A percentile compares a stretch with the other conserved stretches of the same genome.
Evolutionary conservation across 2,888 invertebrate genomes (phyloP).

Genomic region (Tryphoninae sp.): DNA sequence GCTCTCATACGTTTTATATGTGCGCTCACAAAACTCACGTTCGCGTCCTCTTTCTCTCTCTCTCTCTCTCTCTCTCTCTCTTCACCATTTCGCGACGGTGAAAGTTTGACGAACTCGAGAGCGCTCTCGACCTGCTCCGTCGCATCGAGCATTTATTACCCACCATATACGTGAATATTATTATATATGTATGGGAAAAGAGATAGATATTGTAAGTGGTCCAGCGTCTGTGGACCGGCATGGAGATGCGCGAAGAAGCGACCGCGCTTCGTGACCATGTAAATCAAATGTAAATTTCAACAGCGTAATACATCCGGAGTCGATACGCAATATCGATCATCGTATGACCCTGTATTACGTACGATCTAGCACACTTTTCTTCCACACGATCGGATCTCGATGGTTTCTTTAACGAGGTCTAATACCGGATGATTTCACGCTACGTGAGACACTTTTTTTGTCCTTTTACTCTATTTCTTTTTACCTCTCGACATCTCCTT

Average conservation of each 20-base stretch:
- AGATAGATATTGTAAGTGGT: slow-evolving; percentile 48
- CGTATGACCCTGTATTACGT: slow-evolving; percentile 1
- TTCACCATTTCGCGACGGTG: slow-evolving; percentile 39
- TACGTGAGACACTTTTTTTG: neutral
- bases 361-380: neutral
- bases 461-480: no score
- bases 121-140: slow-evolving; percentile 53
- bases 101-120: slow-evolving; percentile 60
- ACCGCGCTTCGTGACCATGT: slow-evolving; percentile 47
- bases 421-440: slow-evolving; percentile 1
- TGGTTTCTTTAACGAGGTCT: slow-evolving; percentile 29
- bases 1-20: neutral
- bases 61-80: no score
- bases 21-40: neutral
- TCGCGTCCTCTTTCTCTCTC: neutral
- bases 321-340: slow-evolving; percentile 48
- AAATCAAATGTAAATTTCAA: slow-evolving; percentile 62
- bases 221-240: slow-evolving; percentile 17
- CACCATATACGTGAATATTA: neutral
- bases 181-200: slow-evolving; percentile 9
- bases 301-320: slow-evolving; percentile 55
- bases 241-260: slow-evolving; percentile 22
- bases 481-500: no score
- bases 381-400: slow-evolving; percentile 2
- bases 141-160: slow-evolving; percentile 24